These are phyloP conservation scores for Zenarchopterus dispar DNA, from an alignment of 2,797 vertebrate species.

Conservation along the genomic window DNA sequence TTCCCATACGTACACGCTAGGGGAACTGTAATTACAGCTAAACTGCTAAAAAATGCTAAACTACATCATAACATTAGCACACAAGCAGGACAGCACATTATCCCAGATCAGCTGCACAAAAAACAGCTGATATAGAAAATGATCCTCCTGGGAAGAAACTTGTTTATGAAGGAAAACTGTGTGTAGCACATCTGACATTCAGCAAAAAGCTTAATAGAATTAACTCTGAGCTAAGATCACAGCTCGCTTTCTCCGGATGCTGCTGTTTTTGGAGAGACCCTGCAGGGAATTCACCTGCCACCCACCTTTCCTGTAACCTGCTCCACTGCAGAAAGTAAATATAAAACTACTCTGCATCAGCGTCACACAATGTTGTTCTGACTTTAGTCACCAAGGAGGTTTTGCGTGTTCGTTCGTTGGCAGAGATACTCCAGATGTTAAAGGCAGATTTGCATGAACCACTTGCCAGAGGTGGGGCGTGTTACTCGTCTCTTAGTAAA, in stretches of 20 bases:
- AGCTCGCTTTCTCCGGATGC: neutral
- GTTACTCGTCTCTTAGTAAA: no score
- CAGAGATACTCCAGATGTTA: no score
- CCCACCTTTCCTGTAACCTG: slow-evolving; percentile 60
- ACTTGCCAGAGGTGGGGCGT: no score
- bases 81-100: no score
- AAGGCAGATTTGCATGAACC: no score
- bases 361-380: neutral
- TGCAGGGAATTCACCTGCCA: slow-evolving; percentile 57
- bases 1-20: neutral
- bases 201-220: slow-evolving; percentile 10
- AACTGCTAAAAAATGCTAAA: no score
- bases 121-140: no score
- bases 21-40: no score
- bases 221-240: neutral
- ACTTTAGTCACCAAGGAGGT: neutral
- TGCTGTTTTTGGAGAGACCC: slow-evolving; percentile 31
- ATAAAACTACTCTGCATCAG: slow-evolving; percentile 10
- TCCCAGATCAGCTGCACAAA: no score
- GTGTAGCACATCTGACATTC: neutral
- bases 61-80: no score
- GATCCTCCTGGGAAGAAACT: neutral
- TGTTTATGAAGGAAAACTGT: slow-evolving; percentile 21
- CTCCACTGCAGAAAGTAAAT: slow-evolving; percentile 12
- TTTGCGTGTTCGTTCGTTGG: no score